Base-by-base conservation (phyloP, 2,888 invertebrate species). In the Osmoderma eremita region DNA sequence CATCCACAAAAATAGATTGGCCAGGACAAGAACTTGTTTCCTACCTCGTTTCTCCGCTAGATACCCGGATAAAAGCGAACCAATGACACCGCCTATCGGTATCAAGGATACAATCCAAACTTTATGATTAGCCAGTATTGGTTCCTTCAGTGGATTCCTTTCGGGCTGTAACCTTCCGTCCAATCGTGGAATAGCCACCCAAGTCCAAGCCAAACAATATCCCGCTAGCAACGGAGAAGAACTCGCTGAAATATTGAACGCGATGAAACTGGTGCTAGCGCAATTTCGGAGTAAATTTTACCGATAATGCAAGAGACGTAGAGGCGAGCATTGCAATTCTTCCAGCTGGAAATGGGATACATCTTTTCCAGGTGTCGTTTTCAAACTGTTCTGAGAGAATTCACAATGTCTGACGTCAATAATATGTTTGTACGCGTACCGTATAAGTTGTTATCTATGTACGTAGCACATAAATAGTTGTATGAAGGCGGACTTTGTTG, bases 101-200 rank as follows among this genome's bases (percentile, higher is more conserved):
- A 91, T 83, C 38, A 91, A 80, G 1, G 90, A 90, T 0, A 89
- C 89, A 65, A 92, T 86, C 91, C 91, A 92, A 2, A 91, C 89
- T 73, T 86, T 85, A 75, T 91, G 85, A 18, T 86, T 85, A 0
- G 82, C 75, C 0, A 83, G 84, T 0, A 88, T 84, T 22, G 79
- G 76, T 5, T 17, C 41, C 8, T 78, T 80, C 0, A 88, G 74
- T 0, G 86, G 86, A 15, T 84, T 82, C 1, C 81, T 80, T n/a
- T 79, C 74, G 10, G 56, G 18, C 15, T 13, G 13, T 13, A 78
- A 77, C 12, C 78, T 77, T 2, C 79, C 80, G 17, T 63, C 67
- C 15, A 76, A 53, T 70, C 74, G 73, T 18, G 73, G 73, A 10
- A 73, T 58, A 2, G 71, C 71, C 0, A 75, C 72, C 0, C 74